These are phyloP conservation scores for Potorous gilbertii DNA, from an alignment of 2,797 vertebrate genomes.

Conservation along the genomic window DNA sequence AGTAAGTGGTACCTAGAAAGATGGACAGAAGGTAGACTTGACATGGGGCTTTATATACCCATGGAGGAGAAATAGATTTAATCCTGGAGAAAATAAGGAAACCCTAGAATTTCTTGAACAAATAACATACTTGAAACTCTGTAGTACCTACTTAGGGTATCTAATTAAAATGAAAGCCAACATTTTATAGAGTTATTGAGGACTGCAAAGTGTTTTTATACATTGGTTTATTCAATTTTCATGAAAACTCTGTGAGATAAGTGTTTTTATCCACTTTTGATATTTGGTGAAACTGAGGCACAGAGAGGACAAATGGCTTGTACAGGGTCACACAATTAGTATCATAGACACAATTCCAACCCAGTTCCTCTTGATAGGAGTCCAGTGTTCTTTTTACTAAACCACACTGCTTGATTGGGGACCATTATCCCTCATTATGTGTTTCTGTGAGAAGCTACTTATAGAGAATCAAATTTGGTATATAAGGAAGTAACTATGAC, in stretches of 20 bases:
- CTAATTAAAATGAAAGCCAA: not conserved
- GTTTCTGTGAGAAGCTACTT: constrained; percentile 70
- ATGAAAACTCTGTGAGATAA: not conserved
- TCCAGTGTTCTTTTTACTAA: not conserved
- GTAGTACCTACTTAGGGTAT: not conserved
- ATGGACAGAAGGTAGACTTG: not conserved
- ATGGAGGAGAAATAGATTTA: not conserved
- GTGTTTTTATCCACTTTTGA: not conserved
- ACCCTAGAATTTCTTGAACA: not conserved
- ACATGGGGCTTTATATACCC: not conserved
- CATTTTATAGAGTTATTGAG: not conserved
- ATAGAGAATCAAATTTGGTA: constrained; percentile 72
- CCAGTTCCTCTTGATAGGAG: not conserved
- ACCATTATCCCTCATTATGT: constrained; percentile 81
- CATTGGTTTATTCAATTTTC: not conserved
- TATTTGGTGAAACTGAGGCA: not conserved
- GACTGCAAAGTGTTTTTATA: not conserved
- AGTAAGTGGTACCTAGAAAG: not conserved
- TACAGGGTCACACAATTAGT: not conserved
- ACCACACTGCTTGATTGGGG: constrained; percentile 53
- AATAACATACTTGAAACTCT: not conserved
- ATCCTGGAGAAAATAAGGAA: not conserved
- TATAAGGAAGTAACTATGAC: not conserved
- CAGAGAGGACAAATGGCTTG: not conserved
- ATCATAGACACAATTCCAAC: not conserved